These are phyloP conservation scores for Molossus alvarezi DNA, from an alignment of 2,797 vertebrate species.

Conservation along the genomic window DNA sequence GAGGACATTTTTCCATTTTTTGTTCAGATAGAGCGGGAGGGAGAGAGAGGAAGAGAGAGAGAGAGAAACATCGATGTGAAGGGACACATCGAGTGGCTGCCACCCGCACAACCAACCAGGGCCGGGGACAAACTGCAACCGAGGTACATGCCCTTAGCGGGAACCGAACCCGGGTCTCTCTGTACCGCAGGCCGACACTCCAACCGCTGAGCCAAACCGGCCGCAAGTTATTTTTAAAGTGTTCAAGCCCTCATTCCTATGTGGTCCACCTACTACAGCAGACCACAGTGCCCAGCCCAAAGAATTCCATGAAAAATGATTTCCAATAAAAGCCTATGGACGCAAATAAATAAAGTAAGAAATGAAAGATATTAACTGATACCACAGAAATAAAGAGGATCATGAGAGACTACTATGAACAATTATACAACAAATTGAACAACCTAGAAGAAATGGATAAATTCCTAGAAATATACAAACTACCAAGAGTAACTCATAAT, in stretches of 20 bases:
- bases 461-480: background rate
- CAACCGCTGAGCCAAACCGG: too few relatives aligned
- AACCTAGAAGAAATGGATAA: background rate
- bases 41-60: too few relatives aligned
- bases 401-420: background rate
- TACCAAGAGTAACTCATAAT: background rate
- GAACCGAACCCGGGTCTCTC: too few relatives aligned
- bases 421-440: background rate
- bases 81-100: too few relatives aligned
- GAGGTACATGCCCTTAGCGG: too few relatives aligned
- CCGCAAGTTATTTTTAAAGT: background rate
- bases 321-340: background rate
- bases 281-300: background rate
- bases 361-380: background rate
- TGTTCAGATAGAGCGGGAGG: too few relatives aligned
- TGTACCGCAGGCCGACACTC: too few relatives aligned
- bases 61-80: too few relatives aligned
- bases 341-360: background rate
- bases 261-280: background rate
- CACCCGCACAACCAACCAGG: too few relatives aligned
- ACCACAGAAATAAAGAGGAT: background rate
- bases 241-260: background rate
- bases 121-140: too few relatives aligned
- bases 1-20: too few relatives aligned
- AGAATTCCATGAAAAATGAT: constrained; percentile 20